Conservation (phyloP, 1,140 invertebrate species). For the Trigoniulus corallinus region DNA sequence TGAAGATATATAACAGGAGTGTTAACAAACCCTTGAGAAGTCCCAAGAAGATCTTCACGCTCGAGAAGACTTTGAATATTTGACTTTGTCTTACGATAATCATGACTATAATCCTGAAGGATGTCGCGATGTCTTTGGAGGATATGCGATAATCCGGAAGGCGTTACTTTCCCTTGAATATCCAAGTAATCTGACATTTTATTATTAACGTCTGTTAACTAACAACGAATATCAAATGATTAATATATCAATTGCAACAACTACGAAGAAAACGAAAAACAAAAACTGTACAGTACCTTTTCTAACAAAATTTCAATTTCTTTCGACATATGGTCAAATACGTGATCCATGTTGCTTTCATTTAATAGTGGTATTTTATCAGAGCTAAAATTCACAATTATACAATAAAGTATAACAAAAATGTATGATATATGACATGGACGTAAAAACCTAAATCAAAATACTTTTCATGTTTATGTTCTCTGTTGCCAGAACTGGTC, state of each 20-base stretch:
- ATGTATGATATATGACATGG: background rate
- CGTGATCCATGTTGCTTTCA: constrained; percentile 51
- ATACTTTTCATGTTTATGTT: constrained; percentile 8
- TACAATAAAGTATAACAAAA: constrained; percentile 2
- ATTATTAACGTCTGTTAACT: constrained; percentile 73
- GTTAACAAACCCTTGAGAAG: constrained; percentile 40
- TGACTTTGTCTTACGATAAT: constrained; percentile 79
- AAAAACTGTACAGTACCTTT: constrained; percentile 37
- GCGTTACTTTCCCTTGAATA: constrained; percentile 40
- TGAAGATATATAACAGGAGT: background rate
- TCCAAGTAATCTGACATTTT: constrained; percentile 58
- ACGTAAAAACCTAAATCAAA: background rate
- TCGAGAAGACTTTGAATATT: constrained; percentile 69
- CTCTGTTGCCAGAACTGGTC: constrained; percentile 28
- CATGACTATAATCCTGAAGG: constrained; percentile 76
- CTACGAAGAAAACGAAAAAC: background rate
- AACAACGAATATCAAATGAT: constrained; percentile 16
- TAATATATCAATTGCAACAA: background rate
- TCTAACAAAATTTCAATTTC: constrained; percentile 78
- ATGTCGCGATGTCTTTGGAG: constrained; percentile 90
- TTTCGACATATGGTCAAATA: constrained; percentile 78
- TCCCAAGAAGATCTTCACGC: constrained; percentile 66
- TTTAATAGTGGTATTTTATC: constrained; percentile 66
- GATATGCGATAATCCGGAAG: constrained; percentile 67
- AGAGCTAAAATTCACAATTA: constrained; percentile 8